Evolutionary conservation across 2,888 invertebrate genomes (phyloP).

Genomic region (Ptychoptera contaminata): DNA sequence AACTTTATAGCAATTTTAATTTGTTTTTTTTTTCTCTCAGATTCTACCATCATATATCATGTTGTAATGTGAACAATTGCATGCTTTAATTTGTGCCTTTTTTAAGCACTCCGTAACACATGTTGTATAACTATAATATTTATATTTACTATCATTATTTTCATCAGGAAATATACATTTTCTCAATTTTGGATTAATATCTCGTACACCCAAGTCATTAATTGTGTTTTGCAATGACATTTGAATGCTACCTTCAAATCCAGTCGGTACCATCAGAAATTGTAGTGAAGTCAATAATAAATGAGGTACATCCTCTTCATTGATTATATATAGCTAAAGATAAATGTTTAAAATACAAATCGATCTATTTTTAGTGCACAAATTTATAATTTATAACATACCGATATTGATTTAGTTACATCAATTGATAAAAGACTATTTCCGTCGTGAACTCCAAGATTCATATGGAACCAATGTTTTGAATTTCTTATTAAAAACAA

Average conservation of each 20-base stretch:
- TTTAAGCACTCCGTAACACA: conserved; percentile 55
- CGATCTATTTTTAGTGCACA: neutral
- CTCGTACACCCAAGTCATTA: conserved; percentile 45
- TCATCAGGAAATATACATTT: conserved; percentile 57
- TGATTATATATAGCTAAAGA: conserved; percentile 17
- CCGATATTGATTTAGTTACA: conserved; percentile 9
- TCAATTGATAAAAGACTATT: conserved; percentile 16
- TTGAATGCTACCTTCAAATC: conserved; percentile 11
- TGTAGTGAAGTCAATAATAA: conserved; percentile 13
- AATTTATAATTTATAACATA: conserved; percentile 4
- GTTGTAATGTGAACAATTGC: conserved; percentile 50
- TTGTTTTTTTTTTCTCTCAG: too few relatives aligned
- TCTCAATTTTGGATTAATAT: conserved; percentile 41
- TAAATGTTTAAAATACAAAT: neutral
- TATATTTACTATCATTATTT: conserved; percentile 39
- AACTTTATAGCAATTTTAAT: too few relatives aligned
- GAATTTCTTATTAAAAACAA: conserved; percentile 2
- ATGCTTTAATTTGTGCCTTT: conserved; percentile 37
- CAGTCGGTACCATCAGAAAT: conserved; percentile 7
- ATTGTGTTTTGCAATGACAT: conserved; percentile 40
- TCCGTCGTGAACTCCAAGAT: conserved; percentile 16
- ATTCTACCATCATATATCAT: conserved; percentile 39
- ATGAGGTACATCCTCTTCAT: conserved; percentile 25
- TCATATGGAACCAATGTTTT: conserved; percentile 20
- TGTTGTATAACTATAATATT: conserved; percentile 52